Evolutionary conservation across 2,888 invertebrate genomes (phyloP), one percentile per base, ranked within the genome.

Genomic region (Terebella lapidaria): DNA sequence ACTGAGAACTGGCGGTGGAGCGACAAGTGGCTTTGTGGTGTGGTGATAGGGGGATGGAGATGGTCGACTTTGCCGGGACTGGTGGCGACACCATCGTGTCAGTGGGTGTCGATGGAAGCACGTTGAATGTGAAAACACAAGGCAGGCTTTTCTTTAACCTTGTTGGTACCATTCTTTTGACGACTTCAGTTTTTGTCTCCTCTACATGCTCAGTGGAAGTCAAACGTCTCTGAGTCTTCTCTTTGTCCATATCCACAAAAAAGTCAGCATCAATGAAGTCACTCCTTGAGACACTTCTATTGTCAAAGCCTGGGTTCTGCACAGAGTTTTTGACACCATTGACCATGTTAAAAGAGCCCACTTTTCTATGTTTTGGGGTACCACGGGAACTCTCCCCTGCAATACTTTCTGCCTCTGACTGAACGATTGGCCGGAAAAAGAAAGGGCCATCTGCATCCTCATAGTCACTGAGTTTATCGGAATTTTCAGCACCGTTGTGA

Each of bases 101-200:
- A 15, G 42, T 35, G 10, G 42, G 42, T n/a, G 42, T 35, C 10
- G 42, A 35, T 35, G 42, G 42, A 15, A 35, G 24, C 27, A 59
- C 35, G 20, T 54, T 51, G 35, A 59, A 59, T 2, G 54, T 59
- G 25, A 59, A 59, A 54, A 59, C 47, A 18, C 46, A 54, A 15
- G 59, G 59, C 15, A 47, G 24, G 24, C 5, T 28, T 15, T 15
- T 22, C 42, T 22, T 22, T 15, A 28, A 5, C 2, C 35, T 22
- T 35, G 5, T 18, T 22, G n/a, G 35, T 15, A 55, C 29, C 24
- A 2, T 0, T n/a, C 24, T 22, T 2, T 22, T 30, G 10, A 49
- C n/a, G 1, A 10, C 10, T 24, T 5, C 42, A n/a, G 20, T 55
- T 22, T 29, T 30, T 22, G 53, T 53, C 22, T 27, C 27, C 42